Evolutionary conservation across 2,888 invertebrate species (phyloP).

Genomic region (Sericinus montela): DNA sequence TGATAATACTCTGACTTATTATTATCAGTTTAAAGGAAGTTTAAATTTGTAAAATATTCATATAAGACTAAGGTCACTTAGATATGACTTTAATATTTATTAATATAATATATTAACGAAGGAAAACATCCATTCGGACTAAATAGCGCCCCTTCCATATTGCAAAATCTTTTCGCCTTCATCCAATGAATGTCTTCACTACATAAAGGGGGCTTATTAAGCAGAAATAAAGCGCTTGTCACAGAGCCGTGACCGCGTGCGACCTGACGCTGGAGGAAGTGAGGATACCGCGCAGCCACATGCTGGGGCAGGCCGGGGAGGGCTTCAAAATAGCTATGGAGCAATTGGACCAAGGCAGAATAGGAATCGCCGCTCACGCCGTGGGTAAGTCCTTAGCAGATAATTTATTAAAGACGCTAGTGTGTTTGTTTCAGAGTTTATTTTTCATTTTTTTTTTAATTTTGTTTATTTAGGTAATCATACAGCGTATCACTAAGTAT

Average conservation of each 20-base stretch:
- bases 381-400: conserved; percentile 66
- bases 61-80: too few species aligned
- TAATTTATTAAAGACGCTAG: too few species aligned
- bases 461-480: too few species aligned
- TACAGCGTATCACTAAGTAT: too few species aligned
- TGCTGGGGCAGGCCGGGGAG: conserved; percentile 77
- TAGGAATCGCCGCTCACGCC: conserved; percentile 88
- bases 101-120: too few species aligned
- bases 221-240: conserved; percentile 45
- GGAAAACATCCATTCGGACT: background rate
- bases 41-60: too few species aligned
- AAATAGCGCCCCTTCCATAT: background rate
- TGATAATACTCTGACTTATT: too few species aligned
- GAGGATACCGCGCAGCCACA: conserved; percentile 71
- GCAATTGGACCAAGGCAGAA: conserved; percentile 83
- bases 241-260: conserved; percentile 84
- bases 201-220: conserved; percentile 39
- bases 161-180: conserved; percentile 8
- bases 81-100: too few species aligned
- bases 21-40: too few species aligned
- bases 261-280: conserved; percentile 84
- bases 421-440: too few species aligned
- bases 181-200: background rate
- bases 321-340: conserved; percentile 88
- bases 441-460: too few species aligned